Evolutionary conservation across 1,140 invertebrate genomes (phyloP).

Genomic region (Cyclina sinensis): DNA sequence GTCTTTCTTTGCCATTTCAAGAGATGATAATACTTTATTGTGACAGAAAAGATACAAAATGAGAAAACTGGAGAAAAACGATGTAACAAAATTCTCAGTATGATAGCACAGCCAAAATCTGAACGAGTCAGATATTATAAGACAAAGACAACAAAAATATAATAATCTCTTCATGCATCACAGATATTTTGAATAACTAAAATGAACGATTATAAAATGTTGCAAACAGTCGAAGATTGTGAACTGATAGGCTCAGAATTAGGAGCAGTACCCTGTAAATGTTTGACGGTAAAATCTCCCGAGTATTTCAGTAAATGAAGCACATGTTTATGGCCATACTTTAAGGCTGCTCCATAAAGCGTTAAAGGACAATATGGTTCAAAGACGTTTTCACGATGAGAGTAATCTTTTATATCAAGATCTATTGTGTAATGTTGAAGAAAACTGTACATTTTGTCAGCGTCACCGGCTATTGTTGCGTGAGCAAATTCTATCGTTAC

Average conservation of each 20-base stretch:
- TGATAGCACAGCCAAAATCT: too few species aligned
- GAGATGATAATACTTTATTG: too few species aligned
- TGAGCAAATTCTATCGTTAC: conserved; percentile 84
- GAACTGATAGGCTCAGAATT: not conserved
- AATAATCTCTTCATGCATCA: not conserved
- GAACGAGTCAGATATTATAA: too few species aligned
- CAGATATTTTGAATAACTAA: not conserved
- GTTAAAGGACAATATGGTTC: conserved; percentile 77
- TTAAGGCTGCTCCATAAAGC: conserved; percentile 78
- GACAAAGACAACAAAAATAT: not conserved
- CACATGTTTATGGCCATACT: conserved; percentile 80
- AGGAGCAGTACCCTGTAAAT: not conserved
- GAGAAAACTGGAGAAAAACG: too few species aligned
- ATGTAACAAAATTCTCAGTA: too few species aligned
- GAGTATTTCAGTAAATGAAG: conserved; percentile 71
- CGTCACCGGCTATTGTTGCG: conserved; percentile 82
- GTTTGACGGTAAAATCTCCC: not conserved
- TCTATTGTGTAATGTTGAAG: conserved; percentile 76
- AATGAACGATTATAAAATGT: conserved; percentile 8
- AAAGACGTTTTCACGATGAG: conserved; percentile 78
- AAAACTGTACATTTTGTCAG: conserved; percentile 76
- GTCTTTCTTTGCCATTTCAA: too few species aligned
- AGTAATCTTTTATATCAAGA: conserved; percentile 76
- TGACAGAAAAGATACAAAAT: too few species aligned
- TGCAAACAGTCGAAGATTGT: not conserved